Evolutionary conservation across 2,113 vertebrate genomes (phyloP).

Genomic region (Dicaeum eximium): DNA sequence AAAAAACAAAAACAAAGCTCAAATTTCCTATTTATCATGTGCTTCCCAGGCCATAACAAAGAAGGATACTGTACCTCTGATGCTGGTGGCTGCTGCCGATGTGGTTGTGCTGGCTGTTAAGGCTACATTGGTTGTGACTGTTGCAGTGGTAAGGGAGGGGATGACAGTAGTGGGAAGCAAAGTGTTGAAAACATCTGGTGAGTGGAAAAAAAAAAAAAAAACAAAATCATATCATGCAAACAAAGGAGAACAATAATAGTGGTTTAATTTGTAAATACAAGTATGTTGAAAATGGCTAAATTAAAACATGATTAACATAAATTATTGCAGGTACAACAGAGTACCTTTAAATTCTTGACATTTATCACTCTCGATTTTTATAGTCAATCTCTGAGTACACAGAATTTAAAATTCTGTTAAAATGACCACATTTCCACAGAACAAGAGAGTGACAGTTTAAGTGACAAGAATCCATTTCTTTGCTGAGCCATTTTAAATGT

Average conservation of each 20-base stretch:
- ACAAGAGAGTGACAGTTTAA: slow-evolving; percentile 74
- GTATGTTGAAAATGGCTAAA: slow-evolving; percentile 66
- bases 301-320: slow-evolving; percentile 71
- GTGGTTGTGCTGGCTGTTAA: slow-evolving; percentile 88
- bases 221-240: slow-evolving; percentile 85
- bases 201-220: slow-evolving; percentile 81
- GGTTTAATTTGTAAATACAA: slow-evolving; percentile 76
- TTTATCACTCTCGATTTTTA: slow-evolving; percentile 70
- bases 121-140: slow-evolving; percentile 88
- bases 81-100: slow-evolving; percentile 83
- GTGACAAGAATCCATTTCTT: slow-evolving; percentile 76
- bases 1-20: background rate
- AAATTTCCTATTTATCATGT: slow-evolving; percentile 9
- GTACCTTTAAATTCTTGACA: slow-evolving; percentile 72
- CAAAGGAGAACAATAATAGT: slow-evolving; percentile 72
- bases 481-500: slow-evolving; percentile 71
- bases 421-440: slow-evolving; percentile 27
- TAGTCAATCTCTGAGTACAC: slow-evolving; percentile 6
- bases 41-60: slow-evolving; percentile 73
- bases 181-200: slow-evolving; percentile 94
- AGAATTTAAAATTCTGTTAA: slow-evolving; percentile 33
- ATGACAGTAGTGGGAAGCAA: slow-evolving; percentile 92
- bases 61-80: slow-evolving; percentile 92
- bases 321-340: slow-evolving; percentile 60
- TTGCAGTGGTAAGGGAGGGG: slow-evolving; percentile 90